Evolutionary conservation across 2,888 invertebrate species (phyloP), one percentile per base, ranked within the genome.

Genomic region (Nemapogon koenigi): DNA sequence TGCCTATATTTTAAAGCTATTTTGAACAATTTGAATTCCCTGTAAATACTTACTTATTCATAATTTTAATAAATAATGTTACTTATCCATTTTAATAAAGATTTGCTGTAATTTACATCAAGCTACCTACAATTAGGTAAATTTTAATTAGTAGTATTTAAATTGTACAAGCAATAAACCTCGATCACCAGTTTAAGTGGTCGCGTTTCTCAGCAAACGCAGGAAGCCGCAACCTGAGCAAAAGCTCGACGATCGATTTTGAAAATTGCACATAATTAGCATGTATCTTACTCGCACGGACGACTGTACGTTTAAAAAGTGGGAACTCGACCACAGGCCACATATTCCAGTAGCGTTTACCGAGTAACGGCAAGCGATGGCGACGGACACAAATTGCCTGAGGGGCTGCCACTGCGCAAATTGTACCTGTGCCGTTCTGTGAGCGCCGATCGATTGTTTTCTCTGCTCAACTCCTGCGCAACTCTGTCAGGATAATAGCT

Each of bases 311-410:
- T 70, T 72, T 70, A 64, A 73, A 37, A 65, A 65, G 56, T 63
- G 68, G 63, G 62, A 65, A 59, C 54, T 50, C 64, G 63, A 71
- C 71, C 70, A 72, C 70, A 66, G 70, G 62, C 63, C 64, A 59
- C 59, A 63, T 70, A 75, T 72, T 75, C 70, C 78, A 70, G 78
- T 78, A 78, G 78, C 78, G 60, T 76, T 75, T 75, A 76, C 70
- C 52, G 56, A 62, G 62, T 73, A 76, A 75, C 76, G 75, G 73
- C 59, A 61, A n/a, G n/a, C n/a, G n/a, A n/a, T 59, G 65, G 68
- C 62, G 71, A 72, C 66, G 67, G 69, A 68, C 75, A 60, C 69
- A 73, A 72, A 73, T 73, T 75, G 72, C 73, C 63, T 53, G 62
- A 61, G 66, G 64, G 64, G 62, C 65, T 65, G 68, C 64, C 69